These are phyloP conservation scores for Pangasius macronema DNA, from an alignment of 2,797 vertebrate genomes.

Conservation along the genomic window DNA sequence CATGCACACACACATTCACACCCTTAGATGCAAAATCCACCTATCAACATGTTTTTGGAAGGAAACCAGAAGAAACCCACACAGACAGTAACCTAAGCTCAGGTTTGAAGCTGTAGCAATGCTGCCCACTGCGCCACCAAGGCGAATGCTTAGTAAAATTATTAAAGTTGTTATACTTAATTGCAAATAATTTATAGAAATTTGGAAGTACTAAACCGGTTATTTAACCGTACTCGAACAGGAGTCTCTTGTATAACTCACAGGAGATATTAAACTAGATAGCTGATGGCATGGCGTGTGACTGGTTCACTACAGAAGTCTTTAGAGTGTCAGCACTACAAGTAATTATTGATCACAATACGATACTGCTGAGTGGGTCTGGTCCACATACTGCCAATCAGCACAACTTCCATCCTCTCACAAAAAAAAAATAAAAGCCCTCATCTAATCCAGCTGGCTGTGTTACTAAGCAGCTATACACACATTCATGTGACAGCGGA, in stretches of 20 bases:
- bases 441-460: background rate
- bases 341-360: slow-evolving; percentile 92
- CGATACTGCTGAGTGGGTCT: slow-evolving; percentile 89
- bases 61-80: background rate
- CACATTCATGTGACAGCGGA: slow-evolving; percentile 27
- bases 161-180: slow-evolving; percentile 35
- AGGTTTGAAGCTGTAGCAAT: background rate
- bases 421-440: slow-evolving; percentile 41
- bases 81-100: background rate
- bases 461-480: slow-evolving; percentile 17
- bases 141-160: slow-evolving; percentile 18
- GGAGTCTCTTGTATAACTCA: too few relatives aligned
- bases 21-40: background rate
- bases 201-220: too few relatives aligned
- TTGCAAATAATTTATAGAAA: too few relatives aligned
- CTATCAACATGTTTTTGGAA: background rate
- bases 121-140: background rate
- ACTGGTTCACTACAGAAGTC: slow-evolving; percentile 82
- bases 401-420: slow-evolving; percentile 78
- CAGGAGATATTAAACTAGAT: slow-evolving; percentile 74
- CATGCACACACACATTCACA: background rate
- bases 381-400: slow-evolving; percentile 83
- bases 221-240: too few relatives aligned
- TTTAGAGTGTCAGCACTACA: slow-evolving; percentile 89
- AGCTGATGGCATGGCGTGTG: slow-evolving; percentile 83